phyloP scores from a whole-genome alignment of 1,140 invertebrate species.

The Fopius arisanus region DNA sequence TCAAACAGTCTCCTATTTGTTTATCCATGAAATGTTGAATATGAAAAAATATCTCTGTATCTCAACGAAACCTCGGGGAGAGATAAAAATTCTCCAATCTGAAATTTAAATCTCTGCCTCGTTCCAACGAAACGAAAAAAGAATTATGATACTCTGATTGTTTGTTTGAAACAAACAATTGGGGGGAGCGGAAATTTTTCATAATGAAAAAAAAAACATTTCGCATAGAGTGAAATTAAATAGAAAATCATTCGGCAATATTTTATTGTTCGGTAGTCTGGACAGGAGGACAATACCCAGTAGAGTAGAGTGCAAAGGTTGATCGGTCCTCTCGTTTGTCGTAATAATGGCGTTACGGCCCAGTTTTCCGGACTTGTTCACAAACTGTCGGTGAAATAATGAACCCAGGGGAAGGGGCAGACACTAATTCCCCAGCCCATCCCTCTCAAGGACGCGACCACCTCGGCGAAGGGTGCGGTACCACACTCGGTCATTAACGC shows the following conservation, averaged over 20 bases:
- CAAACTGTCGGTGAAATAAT: constrained; percentile 20
- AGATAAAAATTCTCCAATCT: background rate
- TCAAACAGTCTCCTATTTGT: background rate
- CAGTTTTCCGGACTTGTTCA: constrained; percentile 15
- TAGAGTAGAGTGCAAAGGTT: background rate
- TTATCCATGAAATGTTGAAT: background rate
- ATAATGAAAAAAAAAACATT: background rate
- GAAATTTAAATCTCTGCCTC: background rate
- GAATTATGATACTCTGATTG: background rate
- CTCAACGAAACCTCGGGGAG: background rate
- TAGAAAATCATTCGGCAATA: too few species aligned
- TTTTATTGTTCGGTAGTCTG: too few species aligned
- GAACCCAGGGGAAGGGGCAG: background rate
- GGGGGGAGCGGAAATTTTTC: background rate
- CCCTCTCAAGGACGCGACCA: background rate
- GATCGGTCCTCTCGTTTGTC: background rate
- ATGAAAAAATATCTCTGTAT: background rate
- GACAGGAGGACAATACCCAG: too few species aligned
- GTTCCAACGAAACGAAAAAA: background rate
- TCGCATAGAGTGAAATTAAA: too few species aligned
- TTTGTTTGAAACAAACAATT: background rate
- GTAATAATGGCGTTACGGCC: constrained; percentile 3
- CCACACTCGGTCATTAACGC: constrained; percentile 8
- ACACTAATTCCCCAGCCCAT: background rate
- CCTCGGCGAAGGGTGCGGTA: background rate